Evolutionary conservation across 2,113 vertebrate genomes (phyloP), one percentile per base, ranked within the genome.

Genomic region (Rhinolophus sinicus): DNA sequence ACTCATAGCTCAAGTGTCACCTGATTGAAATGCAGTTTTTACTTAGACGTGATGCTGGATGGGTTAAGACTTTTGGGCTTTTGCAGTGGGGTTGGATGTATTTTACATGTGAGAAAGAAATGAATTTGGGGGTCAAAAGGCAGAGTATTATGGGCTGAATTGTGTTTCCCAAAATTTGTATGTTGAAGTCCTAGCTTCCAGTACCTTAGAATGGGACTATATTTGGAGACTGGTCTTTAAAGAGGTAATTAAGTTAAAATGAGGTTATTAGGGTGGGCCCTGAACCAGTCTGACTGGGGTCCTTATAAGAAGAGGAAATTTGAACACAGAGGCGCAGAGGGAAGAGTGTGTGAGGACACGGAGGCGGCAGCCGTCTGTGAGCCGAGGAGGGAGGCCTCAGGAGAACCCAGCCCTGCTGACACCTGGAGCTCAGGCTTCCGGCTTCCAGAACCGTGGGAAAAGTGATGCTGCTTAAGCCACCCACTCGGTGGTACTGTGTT

Each of bases 31-130:
- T n/a, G 33, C 40, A 33, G 18, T n/a, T 60, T 44, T 28, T 56
- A 1, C 35, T 82, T 30, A 65, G 44, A 56, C 44, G 33, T 18
- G 19, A 19, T 58, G 52, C 30, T 26, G 24, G 22, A 58, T 54
- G 12, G 10, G 50, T 62, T 28, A 70, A 82, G 58, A 52, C 62
- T 35, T 58, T 6, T 5, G 60, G 47, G 22, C 56, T 73, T 65
- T 19, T 21, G 33, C 12, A 16, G n/a, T 11, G 58, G 2, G 33
- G n/a, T 7, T 35, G 5, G 33, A 35, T n/a, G 22, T 13, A 62
- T 69, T 81, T 90, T 95, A 40, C 58, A 7, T 56, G 56, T 33
- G 52, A 95, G 52, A 92, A 56, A 52, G 47, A 60, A 8, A 9
- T 73, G 80, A 28, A 24, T 38, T 64, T 47, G 38, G 54, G 6